A percentile compares a stretch with the other conserved stretches of the same genome.
phyloP scores from a whole-genome alignment of 2,113 vertebrate genomes.

The Calonectris borealis region DNA sequence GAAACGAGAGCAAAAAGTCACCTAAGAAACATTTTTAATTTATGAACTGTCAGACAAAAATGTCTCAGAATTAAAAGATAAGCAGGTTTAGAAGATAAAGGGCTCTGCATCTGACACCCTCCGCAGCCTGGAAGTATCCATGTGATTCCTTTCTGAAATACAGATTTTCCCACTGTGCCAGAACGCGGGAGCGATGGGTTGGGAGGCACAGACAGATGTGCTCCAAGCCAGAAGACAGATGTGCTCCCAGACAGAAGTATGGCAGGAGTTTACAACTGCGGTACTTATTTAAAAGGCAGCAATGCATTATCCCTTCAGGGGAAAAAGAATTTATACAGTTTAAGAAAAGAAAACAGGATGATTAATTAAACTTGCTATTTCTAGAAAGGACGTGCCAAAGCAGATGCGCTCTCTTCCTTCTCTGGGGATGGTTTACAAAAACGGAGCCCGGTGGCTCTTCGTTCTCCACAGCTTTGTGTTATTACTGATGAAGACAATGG shows the following conservation, averaged over 20 bases:
- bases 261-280: slow-evolving; percentile 40
- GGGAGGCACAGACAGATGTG: slow-evolving; percentile 61
- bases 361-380: slow-evolving; percentile 61
- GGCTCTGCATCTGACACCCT: slow-evolving; percentile 24
- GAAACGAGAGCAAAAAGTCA: slow-evolving; percentile 50
- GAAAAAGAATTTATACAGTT: not conserved
- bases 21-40: slow-evolving; percentile 60
- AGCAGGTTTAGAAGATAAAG: slow-evolving; percentile 55
- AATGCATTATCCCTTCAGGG: slow-evolving; percentile 50
- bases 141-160: slow-evolving; percentile 2
- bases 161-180: slow-evolving; percentile 15
- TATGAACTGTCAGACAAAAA: slow-evolving; percentile 64
- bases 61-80: slow-evolving; percentile 59
- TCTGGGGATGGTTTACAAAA: slow-evolving; percentile 2
- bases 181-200: not conserved
- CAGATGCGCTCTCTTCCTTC: not conserved
- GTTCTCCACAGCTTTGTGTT: not conserved
- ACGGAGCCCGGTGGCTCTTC: not conserved
- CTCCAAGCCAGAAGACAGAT: slow-evolving; percentile 52
- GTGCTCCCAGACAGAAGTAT: slow-evolving; percentile 53
- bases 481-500: not conserved
- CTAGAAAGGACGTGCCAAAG: slow-evolving; percentile 40
- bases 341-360: slow-evolving; percentile 46
- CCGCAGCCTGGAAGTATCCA: not conserved
- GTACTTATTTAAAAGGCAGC: slow-evolving; percentile 61